Base-by-base conservation (phyloP, 2,113 vertebrate genomes). In the Narcine bancroftii region DNA sequence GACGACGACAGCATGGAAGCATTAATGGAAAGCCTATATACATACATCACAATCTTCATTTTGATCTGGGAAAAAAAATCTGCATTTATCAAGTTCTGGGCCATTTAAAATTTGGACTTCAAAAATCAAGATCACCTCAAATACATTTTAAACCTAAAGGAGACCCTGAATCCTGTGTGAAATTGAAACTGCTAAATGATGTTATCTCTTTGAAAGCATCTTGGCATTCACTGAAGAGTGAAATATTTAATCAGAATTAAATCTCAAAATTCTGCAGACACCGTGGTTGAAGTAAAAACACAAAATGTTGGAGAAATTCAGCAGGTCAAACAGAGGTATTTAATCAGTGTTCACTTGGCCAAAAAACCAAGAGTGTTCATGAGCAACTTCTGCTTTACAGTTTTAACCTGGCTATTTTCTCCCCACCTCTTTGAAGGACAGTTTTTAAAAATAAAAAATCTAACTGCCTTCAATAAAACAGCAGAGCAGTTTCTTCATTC, bases 51-150 rank as follows among this genome's bases (percentile, higher is more conserved):
- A 7, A 19, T 39, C 60, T 87, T 87, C 56, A 87, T 87, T 87
- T 21, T 60, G 81, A 63, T n/a, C 53, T 60, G n/a, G n/a, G n/a
- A 63, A 63, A 63, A 87, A 33, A 87, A 87, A 36, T 60, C 53
- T 60, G 15, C 19, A 87, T n/a, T 87, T 60, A 63, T 87, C 36
- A 33, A 87, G 81, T 60, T 60, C n/a, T 33, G 60, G 81, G 33
- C 17, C 81, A 87, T 87, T 87, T 87, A 87, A 63, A 87, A 36
- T 63, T 63, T 87, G 53, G n/a, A 87, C n/a, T 60, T 53, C 17
- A 29, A 60, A n/a, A 15, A 60, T 60, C 66, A 69, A 87, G 81
- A 56, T 87, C 81, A 87, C 53, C n/a, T 60, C 53, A 63, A 87
- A 60, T n/a, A 33, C 19, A 26, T 85, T 56, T 85, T 21, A 63